Evolutionary conservation across 2,113 vertebrate genomes (phyloP), one percentile per base, ranked within the genome.

Genomic region (Clarias magur): DNA sequence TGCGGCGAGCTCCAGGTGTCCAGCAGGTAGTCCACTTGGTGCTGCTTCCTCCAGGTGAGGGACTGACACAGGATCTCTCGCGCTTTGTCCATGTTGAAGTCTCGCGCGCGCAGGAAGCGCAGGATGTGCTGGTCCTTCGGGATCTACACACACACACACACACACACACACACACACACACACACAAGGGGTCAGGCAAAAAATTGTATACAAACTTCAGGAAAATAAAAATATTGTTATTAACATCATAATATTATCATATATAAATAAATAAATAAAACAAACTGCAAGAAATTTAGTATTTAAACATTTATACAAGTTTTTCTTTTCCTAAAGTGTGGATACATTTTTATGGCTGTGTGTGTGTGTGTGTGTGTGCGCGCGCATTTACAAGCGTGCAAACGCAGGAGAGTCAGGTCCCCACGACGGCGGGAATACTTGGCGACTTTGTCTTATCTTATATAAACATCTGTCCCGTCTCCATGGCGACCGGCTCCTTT

Each of bases 101-200:
- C 98, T 54, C 98, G 91, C 10, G 98, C 97, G 0, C 97, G 96
- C 60, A 99, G 82, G 92, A 99, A 99, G 25, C 98, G 96, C 89
- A 99, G 94, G 67, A 99, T 99, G 88, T 99, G 98, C 88, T 99
- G 97, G 19, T 99, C 98, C 91, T 99, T 99, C 0, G 98, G 98
- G 88, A 99, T 99, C 98, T 99, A 78, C 3, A 30, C 0, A 16
- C 19, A 63, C 19, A 25, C 60, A 25, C 60, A 25, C 17, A 17
- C 57, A 59, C 57, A 17, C 34, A 53, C 15, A 75, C 67, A 34
- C 67, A 70, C 23, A n/a, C 67, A 27, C 25, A 70, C 25, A 70
- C 67, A 70, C 67, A 34, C 25, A 30, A 30, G 15, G 4, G 11
- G 27, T 16, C 57, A 59, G 56, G 2, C 42, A 48, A 48, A 48